These are phyloP conservation scores for Drosophila dunni DNA, from an alignment of 1,140 invertebrate genomes.

Conservation along the genomic window DNA sequence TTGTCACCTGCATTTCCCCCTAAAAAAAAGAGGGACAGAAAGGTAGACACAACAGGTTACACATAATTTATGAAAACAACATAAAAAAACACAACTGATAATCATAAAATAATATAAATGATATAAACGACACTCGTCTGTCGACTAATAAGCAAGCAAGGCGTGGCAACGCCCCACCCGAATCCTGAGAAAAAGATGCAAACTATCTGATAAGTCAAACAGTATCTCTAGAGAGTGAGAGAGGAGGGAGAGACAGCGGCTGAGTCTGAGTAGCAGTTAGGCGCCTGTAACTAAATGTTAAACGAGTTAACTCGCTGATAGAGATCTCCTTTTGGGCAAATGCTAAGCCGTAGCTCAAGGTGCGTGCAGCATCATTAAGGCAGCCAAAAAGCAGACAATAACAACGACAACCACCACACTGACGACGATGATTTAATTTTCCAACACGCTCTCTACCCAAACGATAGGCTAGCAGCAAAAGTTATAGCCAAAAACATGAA, in stretches of 20 bases:
- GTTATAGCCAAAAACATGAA: conserved; percentile 40
- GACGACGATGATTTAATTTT: conserved; percentile 83
- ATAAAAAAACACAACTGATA: conserved; percentile 34
- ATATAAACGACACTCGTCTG: conserved; percentile 82
- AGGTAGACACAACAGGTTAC: conserved; percentile 60
- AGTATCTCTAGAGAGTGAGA: not conserved
- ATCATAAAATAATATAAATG: conserved; percentile 83
- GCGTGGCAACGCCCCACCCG: conserved; percentile 23
- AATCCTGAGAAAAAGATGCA: conserved; percentile 79
- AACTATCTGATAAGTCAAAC: conserved; percentile 63
- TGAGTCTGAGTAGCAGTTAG: conserved; percentile 34
- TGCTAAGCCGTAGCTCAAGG: conserved; percentile 71
- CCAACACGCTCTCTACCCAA: conserved; percentile 79
- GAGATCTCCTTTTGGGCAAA: conserved; percentile 72
- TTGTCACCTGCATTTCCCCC: conserved; percentile 67
- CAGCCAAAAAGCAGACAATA: conserved; percentile 31
- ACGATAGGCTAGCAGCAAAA: conserved; percentile 24
- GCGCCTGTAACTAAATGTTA: conserved; percentile 83
- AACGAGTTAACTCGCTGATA: conserved; percentile 84
- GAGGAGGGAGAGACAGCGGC: not conserved
- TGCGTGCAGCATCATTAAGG: conserved; percentile 77
- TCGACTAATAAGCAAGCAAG: conserved; percentile 72
- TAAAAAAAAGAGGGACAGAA: not conserved
- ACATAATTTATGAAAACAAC: conserved; percentile 53
- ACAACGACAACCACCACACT: conserved; percentile 37